These are phyloP conservation scores for Crocuta crocuta DNA, from an alignment of 2,113 vertebrate species.

Conservation along the genomic window DNA sequence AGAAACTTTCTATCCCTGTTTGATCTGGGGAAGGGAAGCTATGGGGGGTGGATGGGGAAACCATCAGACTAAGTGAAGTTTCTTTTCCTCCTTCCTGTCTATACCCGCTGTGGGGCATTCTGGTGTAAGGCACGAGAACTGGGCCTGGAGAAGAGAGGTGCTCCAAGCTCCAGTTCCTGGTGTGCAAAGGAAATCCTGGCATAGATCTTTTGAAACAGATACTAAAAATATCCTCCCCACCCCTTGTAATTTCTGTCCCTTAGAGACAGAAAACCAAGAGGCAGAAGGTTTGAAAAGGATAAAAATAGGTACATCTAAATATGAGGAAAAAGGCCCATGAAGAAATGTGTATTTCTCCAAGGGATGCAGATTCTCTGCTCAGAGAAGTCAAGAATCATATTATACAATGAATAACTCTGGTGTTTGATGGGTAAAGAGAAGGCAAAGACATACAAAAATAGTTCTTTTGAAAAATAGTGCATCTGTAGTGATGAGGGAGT, in stretches of 20 bases:
- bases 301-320: constrained; percentile 42
- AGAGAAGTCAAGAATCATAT: constrained; percentile 1
- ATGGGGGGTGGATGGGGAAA: not conserved
- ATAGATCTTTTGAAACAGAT: not conserved
- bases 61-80: not conserved
- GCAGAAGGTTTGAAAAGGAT: not conserved
- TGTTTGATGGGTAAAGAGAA: not conserved
- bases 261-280: constrained; percentile 23
- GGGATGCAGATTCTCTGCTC: not conserved
- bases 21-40: not conserved
- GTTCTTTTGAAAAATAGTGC: not conserved
- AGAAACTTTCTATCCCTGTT: not conserved
- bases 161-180: constrained; percentile 61
- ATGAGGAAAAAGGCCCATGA: not conserved
- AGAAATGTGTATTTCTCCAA: not conserved
- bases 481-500: not conserved
- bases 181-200: constrained; percentile 39
- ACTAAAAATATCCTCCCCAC: not conserved
- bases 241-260: not conserved
- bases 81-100: constrained; percentile 42
- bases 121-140: constrained; percentile 83
- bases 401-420: not conserved
- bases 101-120: not conserved
- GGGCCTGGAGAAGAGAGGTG: not conserved
- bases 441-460: constrained; percentile 37